These are phyloP conservation scores for Rachycentron canadum DNA, from an alignment of 2,797 vertebrate genomes.

Conservation along the genomic window DNA sequence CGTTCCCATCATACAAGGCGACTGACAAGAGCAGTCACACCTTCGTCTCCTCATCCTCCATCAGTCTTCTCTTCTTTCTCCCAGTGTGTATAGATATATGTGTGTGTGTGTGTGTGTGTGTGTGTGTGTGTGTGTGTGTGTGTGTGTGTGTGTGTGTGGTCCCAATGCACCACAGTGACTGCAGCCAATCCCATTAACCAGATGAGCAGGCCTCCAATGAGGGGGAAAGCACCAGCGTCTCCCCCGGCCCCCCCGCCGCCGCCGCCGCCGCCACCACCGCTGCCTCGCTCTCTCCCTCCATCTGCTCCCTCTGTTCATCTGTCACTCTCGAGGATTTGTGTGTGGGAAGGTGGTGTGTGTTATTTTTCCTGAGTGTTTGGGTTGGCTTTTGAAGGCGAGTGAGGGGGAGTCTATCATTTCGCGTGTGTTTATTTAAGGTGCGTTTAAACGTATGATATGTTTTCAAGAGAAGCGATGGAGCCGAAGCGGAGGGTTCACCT, in stretches of 20 bases:
- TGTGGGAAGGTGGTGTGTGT: slow-evolving; percentile 3
- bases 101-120: slow-evolving; percentile 8
- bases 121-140: slow-evolving; percentile 27
- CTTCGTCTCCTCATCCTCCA: slow-evolving; percentile 33
- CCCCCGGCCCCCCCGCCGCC: slow-evolving; percentile 41
- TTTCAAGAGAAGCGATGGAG: neutral
- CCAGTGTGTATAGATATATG: neutral
- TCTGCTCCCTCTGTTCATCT: slow-evolving; percentile 55
- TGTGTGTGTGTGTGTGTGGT: slow-evolving; percentile 28
- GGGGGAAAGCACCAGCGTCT: slow-evolving; percentile 75
- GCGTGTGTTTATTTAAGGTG: slow-evolving; percentile 22
- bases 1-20: slow-evolving; percentile 41
- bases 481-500: slow-evolving; percentile 10
- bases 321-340: slow-evolving; percentile 41
- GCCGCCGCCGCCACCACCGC: neutral
- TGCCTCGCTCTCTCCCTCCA: slow-evolving; percentile 15
- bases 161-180: slow-evolving; percentile 49
- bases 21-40: slow-evolving; percentile 49
- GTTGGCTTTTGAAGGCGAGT: slow-evolving; percentile 12
- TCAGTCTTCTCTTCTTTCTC: slow-evolving; percentile 20
- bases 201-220: slow-evolving; percentile 81
- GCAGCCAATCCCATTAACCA: slow-evolving; percentile 83
- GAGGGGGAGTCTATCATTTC: slow-evolving; percentile 1
- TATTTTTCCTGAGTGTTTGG: slow-evolving; percentile 25
- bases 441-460: slow-evolving; percentile 3